phyloP scores from a whole-genome alignment of 2,797 vertebrate species.

The Liparis tanakae region DNA sequence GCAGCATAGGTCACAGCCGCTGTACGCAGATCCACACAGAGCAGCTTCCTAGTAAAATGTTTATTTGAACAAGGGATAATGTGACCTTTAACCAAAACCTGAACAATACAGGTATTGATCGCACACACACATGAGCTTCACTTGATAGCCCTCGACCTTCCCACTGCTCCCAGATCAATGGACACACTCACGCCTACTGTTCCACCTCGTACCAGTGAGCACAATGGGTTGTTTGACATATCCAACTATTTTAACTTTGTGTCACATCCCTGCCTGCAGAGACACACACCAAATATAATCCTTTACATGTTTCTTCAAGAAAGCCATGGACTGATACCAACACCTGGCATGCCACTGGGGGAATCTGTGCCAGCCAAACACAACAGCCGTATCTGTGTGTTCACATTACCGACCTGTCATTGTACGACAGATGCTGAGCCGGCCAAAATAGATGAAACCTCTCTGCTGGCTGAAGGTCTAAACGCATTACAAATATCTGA shows the following conservation, averaged over 20 bases:
- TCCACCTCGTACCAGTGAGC: not conserved
- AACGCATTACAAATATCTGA: conserved; percentile 40
- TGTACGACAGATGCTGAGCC: conserved; percentile 48
- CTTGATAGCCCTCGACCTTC: conserved; percentile 40
- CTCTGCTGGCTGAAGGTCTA: conserved; percentile 34
- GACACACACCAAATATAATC: conserved; percentile 18
- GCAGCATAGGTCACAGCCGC: conserved; percentile 58
- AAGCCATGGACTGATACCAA: conserved; percentile 27
- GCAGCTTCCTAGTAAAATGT: conserved; percentile 30
- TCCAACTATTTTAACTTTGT: not conserved
- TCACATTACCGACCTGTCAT: conserved; percentile 41
- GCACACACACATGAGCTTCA: conserved; percentile 44
- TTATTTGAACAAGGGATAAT: conserved; percentile 41
- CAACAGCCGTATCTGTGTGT: conserved; percentile 45
- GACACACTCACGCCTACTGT: conserved; percentile 5
- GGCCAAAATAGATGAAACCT: conserved; percentile 48
- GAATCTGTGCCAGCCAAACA: conserved; percentile 50
- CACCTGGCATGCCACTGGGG: conserved; percentile 44
- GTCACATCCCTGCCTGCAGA: conserved; percentile 4
- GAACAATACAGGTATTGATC: conserved; percentile 58
- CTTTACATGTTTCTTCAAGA: conserved; percentile 30
- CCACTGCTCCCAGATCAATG: conserved; percentile 32
- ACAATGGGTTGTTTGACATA: conserved; percentile 28
- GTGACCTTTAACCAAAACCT: conserved; percentile 61
- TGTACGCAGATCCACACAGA: conserved; percentile 40